Conservation (phyloP, 1,140 invertebrate species). For the Drosophila navojoa region DNA sequence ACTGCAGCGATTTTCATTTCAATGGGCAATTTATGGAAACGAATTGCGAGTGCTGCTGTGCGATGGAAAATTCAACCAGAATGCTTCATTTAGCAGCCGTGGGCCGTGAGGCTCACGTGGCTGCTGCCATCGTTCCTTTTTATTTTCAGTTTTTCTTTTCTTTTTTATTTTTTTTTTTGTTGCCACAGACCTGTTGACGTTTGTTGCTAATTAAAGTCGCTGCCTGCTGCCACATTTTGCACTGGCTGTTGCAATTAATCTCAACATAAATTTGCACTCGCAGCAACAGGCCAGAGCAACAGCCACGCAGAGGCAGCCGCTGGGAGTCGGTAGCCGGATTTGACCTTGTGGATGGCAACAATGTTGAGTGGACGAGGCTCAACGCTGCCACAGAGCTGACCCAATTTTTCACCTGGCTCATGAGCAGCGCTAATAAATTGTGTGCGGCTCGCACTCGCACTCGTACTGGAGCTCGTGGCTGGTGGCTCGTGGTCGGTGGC, state of each 20-base stretch:
- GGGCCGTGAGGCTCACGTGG: neutral
- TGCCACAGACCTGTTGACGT: slow-evolving; percentile 36
- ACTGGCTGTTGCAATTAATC: slow-evolving; percentile 61
- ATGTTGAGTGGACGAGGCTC: neutral
- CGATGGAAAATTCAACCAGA: neutral
- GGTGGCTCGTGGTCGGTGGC: slow-evolving; percentile 8
- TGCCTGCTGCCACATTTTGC: slow-evolving; percentile 22
- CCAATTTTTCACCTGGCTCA: slow-evolving; percentile 57
- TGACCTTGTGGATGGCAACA: slow-evolving; percentile 1
- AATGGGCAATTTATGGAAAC: neutral
- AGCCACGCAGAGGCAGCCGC: neutral
- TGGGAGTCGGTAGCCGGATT: neutral
- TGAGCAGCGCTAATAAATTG: slow-evolving; percentile 59
- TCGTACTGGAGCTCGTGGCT: neutral
- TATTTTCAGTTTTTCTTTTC: no score
- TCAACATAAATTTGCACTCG: slow-evolving; percentile 71
- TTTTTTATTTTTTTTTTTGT: neutral
- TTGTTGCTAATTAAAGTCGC: slow-evolving; percentile 39
- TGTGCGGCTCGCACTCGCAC: neutral
- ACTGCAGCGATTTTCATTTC: slow-evolving; percentile 6
- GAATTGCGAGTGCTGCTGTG: neutral
- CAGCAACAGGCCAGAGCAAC: slow-evolving; percentile 29
- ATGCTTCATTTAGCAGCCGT: neutral
- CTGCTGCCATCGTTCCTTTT: no score
- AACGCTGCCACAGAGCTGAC: slow-evolving; percentile 41